Conservation (phyloP, 2,797 vertebrate species). For the Microchirus variegatus region DNA sequence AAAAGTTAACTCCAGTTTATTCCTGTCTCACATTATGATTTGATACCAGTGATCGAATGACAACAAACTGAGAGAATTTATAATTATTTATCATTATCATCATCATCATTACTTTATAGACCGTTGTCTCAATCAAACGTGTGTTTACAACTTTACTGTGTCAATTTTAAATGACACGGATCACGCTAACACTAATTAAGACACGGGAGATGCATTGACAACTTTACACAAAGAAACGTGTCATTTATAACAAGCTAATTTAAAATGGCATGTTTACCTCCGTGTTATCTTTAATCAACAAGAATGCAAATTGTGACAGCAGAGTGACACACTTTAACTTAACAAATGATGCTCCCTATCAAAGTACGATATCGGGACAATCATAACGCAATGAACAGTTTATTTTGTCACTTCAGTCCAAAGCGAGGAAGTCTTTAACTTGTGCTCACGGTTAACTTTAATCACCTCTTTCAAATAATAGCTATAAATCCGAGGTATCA, state of each 20-base stretch:
- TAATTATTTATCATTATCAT: no score
- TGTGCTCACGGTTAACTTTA: slow-evolving; percentile 9
- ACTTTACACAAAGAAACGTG: neutral
- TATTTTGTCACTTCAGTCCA: slow-evolving; percentile 16
- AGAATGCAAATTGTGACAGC: neutral
- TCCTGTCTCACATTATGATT: no score
- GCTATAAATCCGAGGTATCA: slow-evolving; percentile 14
- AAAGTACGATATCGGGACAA: slow-evolving; percentile 4
- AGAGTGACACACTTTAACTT: neutral
- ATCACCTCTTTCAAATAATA: slow-evolving; percentile 16
- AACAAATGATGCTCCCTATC: slow-evolving; percentile 9
- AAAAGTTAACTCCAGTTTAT: no score
- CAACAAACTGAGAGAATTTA: no score
- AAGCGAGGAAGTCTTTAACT: neutral
- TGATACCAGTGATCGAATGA: no score
- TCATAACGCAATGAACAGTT: neutral
- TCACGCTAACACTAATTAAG: slow-evolving; percentile 10
- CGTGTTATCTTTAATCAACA: no score
- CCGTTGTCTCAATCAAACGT: no score
- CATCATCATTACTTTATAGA: no score
- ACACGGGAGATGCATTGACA: slow-evolving; percentile 1
- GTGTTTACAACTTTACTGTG: no score
- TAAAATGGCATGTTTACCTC: slow-evolving; percentile 4
- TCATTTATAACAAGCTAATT: slow-evolving; percentile 6
- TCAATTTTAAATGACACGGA: slow-evolving; percentile 4